phyloP scores from a whole-genome alignment of 2,113 vertebrate species.

The Lepus americanus region DNA sequence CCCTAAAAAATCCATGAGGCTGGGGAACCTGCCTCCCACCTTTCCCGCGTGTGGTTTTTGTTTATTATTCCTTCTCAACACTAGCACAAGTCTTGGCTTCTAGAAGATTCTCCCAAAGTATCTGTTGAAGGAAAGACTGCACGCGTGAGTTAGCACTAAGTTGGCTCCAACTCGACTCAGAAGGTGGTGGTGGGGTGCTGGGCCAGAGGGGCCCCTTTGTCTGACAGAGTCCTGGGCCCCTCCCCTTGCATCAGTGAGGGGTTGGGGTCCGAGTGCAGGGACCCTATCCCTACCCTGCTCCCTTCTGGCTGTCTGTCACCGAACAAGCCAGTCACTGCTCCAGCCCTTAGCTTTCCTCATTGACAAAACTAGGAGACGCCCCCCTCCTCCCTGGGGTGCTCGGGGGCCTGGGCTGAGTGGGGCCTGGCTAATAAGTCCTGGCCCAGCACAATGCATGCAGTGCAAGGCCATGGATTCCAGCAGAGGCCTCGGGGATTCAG shows the following conservation, averaged over 20 bases:
- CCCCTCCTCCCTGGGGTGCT: rapidly evolving
- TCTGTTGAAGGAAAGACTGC: not conserved
- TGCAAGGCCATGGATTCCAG: no score
- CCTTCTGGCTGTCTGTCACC: not conserved
- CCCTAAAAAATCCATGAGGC: not conserved
- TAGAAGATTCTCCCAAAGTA: conserved; percentile 33
- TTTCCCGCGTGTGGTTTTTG: not conserved
- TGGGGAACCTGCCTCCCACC: not conserved
- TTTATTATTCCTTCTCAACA: not conserved
- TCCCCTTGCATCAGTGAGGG: conserved; percentile 73
- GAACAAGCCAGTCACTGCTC: not conserved
- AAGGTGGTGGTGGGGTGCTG: not conserved
- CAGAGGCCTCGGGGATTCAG: not conserved
- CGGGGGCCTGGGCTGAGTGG: not conserved
- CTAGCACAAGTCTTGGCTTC: conserved; percentile 25
- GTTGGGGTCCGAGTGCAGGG: not conserved
- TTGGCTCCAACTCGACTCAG: not conserved
- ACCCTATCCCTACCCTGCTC: not conserved
- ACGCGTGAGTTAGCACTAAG: not conserved
- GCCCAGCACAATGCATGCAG: not conserved
- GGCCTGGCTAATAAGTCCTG: not conserved
- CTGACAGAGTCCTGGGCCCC: not conserved
- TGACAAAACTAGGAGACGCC: not conserved
- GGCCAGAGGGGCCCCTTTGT: not conserved
- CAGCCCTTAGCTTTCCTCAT: not conserved